phyloP scores from a whole-genome alignment of 1,140 invertebrate genomes.

The Pseudoatta argentina region DNA sequence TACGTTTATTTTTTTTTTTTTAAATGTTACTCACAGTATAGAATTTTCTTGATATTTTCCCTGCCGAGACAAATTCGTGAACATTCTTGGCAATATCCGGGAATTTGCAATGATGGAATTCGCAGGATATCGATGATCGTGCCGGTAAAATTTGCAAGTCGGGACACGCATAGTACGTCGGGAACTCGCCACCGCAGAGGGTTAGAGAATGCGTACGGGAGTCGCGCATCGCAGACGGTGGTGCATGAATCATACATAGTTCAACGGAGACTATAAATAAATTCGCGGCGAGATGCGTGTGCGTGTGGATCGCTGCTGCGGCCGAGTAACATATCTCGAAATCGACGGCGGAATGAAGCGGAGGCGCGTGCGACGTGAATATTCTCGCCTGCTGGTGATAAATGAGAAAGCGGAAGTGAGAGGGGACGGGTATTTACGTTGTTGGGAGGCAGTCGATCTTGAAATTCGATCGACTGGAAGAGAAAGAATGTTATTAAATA shows the following conservation, averaged over 20 bases:
- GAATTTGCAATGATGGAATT: constrained; percentile 26
- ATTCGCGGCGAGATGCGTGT: background rate
- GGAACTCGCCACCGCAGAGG: constrained; percentile 5
- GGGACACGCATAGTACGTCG: background rate
- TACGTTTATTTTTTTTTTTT: background rate
- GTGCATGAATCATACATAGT: constrained; percentile 55
- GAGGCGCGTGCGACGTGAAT: constrained; percentile 34
- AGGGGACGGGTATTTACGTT: constrained; percentile 27
- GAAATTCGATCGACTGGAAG: constrained; percentile 16
- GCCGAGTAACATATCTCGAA: constrained; percentile 48
- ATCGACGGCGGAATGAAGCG: constrained; percentile 40
- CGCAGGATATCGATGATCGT: background rate
- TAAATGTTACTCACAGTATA: background rate
- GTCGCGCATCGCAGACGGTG: constrained; percentile 42
- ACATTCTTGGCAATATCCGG: background rate
- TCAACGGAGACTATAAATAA: constrained; percentile 52
- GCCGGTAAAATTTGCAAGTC: constrained; percentile 30
- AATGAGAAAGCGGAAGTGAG: constrained; percentile 39
- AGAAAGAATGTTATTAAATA: background rate
- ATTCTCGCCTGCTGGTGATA: constrained; percentile 24
- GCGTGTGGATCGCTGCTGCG: background rate
- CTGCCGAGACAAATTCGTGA: background rate
- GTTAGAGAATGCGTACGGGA: constrained; percentile 9
- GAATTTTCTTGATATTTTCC: background rate
- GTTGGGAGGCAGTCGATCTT: constrained; percentile 2